Evolutionary conservation across 1,140 invertebrate species (phyloP).

Genomic region (Drosophila ambigua): DNA sequence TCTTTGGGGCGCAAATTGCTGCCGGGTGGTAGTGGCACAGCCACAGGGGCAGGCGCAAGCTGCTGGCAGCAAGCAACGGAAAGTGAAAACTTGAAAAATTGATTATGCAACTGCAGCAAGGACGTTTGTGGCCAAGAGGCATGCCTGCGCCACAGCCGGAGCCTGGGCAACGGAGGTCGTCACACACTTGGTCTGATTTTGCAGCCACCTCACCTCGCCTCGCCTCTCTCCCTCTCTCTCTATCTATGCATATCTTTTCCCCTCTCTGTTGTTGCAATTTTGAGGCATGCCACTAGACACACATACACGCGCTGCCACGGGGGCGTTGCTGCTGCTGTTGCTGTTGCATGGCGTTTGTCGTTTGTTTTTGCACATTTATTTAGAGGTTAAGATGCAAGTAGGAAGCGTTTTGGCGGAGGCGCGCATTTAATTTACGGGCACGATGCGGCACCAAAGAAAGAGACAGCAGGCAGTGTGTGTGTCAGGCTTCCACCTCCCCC

Average conservation of each 20-base stretch:
- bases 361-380: slow-evolving; percentile 50
- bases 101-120: slow-evolving; percentile 79
- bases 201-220: slow-evolving; percentile 25
- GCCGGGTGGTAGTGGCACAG: slow-evolving; percentile 62
- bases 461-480: slow-evolving; percentile 7
- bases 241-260: not conserved
- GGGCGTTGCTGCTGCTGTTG: slow-evolving; percentile 54
- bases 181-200: slow-evolving; percentile 79
- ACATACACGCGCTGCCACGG: slow-evolving; percentile 42
- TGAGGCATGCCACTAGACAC: slow-evolving; percentile 56
- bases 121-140: slow-evolving; percentile 75
- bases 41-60: slow-evolving; percentile 25
- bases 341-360: slow-evolving; percentile 4
- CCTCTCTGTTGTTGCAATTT: slow-evolving; percentile 63
- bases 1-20: slow-evolving; percentile 64
- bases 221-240: slow-evolving; percentile 1
- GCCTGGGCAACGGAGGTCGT: slow-evolving; percentile 56
- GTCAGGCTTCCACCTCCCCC: not conserved
- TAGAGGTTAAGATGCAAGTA: slow-evolving; percentile 77
- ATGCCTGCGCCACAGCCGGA: slow-evolving; percentile 23
- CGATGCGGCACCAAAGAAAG: slow-evolving; percentile 59
- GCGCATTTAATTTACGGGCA: slow-evolving; percentile 70
- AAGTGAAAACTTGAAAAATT: slow-evolving; percentile 79
- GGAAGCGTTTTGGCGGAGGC: slow-evolving; percentile 70
- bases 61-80: slow-evolving; percentile 29